Conservation (phyloP, 1,140 invertebrate species). For the Lepidotrigona ventralis region DNA sequence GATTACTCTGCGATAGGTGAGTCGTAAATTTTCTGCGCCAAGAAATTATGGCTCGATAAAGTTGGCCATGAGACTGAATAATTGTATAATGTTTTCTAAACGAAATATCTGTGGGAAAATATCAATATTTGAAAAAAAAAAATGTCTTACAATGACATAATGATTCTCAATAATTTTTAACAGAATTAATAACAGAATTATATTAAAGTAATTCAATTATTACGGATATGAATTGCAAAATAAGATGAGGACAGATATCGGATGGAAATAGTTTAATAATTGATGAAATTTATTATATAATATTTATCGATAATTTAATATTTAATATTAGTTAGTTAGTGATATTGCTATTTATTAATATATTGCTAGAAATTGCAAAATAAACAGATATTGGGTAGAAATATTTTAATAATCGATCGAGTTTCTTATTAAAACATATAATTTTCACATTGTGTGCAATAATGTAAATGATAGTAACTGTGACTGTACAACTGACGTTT, state of each 20-base stretch:
- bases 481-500: background rate
- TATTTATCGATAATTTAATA: too few relatives aligned
- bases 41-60: slow-evolving; percentile 1
- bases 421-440: background rate
- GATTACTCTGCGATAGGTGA: slow-evolving; percentile 25
- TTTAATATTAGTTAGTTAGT: too few relatives aligned
- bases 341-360: too few relatives aligned
- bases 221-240: too few relatives aligned
- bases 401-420: background rate
- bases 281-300: too few relatives aligned
- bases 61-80: slow-evolving; percentile 3
- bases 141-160: background rate
- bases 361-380: background rate
- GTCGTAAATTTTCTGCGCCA: slow-evolving; percentile 13
- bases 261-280: too few relatives aligned
- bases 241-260: too few relatives aligned
- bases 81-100: background rate
- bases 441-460: background rate
- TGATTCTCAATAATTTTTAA: background rate
- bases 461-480: background rate
- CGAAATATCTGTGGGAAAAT: background rate
- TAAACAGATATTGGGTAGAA: background rate
- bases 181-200: background rate
- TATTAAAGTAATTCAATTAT: background rate
- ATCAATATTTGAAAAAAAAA: background rate